phyloP scores from a whole-genome alignment of 2,797 vertebrate genomes.

The Protosalanx chinensis region DNA sequence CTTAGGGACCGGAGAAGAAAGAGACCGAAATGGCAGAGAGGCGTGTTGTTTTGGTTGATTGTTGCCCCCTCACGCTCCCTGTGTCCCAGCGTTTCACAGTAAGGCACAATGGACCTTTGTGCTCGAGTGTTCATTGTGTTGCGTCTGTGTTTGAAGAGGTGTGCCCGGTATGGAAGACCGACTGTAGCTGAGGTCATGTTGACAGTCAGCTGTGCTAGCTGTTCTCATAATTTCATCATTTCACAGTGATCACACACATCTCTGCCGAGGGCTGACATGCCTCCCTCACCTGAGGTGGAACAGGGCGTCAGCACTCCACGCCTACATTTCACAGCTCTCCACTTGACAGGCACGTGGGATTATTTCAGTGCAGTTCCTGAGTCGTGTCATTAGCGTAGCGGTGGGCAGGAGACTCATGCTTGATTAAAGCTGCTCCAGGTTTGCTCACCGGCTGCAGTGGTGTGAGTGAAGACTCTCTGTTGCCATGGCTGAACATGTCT shows the following conservation, averaged over 20 bases:
- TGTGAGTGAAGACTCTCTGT: neutral
- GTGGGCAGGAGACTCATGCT: neutral
- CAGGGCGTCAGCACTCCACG: neutral
- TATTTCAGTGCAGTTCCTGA: neutral
- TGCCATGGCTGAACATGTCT: constrained; percentile 22
- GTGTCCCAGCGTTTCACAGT: constrained; percentile 20
- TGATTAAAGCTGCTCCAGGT: neutral
- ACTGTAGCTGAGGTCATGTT: constrained; percentile 18
- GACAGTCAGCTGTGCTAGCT: neutral
- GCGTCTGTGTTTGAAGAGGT: constrained; percentile 12
- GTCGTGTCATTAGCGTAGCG: neutral
- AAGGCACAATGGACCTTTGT: constrained; percentile 36
- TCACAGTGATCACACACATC: neutral
- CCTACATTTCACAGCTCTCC: neutral
- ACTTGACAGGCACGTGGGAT: neutral
- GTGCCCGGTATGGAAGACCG: neutral
- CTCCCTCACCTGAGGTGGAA: neutral
- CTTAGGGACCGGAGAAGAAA: constrained; percentile 36
- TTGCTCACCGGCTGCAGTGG: neutral
- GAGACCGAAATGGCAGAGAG: constrained; percentile 38
- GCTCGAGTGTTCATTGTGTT: neutral
- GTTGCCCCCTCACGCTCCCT: constrained; percentile 19
- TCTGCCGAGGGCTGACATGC: neutral
- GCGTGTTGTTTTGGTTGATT: constrained; percentile 51
- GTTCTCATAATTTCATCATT: constrained; percentile 8